A percentile compares a stretch with the other conserved stretches of the same genome.
These are phyloP conservation scores for cattle (Bos taurus) DNA, from an alignment of 2,113 vertebrate genomes.

Conservation along the genomic window ARS-UCD2.0 NC_037338.1:89081001-89081500, in stretches of 20 bases:
- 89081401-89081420: not conserved
- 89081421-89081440: not conserved
- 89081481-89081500: fast-evolving
- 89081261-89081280: not conserved
- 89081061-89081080: not conserved
- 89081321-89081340: not conserved
- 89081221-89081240: not conserved
- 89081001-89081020: not conserved
- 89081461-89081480: fast-evolving
- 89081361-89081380: not conserved
- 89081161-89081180: not conserved
- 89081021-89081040: not conserved
- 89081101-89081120: not conserved
- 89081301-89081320: not conserved
- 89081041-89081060: not conserved
- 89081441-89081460: not conserved
- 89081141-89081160: not conserved
- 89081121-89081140: not conserved
- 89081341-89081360: not conserved
- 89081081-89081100: not conserved
- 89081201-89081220: not conserved
- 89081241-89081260: not conserved
- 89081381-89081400: not conserved
- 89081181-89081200: not conserved
- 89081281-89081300: not conserved